Conservation (phyloP, 2,113 vertebrate genomes). For the Phodopus roborovskii region DNA sequence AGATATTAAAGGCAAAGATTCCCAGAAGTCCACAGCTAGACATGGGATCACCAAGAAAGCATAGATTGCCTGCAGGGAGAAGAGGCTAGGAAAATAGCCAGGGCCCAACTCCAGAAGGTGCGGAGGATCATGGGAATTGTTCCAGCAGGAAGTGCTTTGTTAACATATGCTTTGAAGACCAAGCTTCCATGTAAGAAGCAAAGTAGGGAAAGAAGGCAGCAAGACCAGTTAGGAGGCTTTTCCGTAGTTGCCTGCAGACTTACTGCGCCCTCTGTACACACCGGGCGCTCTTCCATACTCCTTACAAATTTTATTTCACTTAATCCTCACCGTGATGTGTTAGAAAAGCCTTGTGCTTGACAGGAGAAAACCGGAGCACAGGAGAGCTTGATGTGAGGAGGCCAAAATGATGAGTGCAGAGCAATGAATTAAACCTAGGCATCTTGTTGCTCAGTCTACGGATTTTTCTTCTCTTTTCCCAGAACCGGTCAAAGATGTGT, state of each 20-base stretch:
- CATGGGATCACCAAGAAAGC: not conserved
- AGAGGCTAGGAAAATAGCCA: not conserved
- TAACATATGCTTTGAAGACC: not conserved
- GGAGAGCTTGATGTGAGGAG: not conserved
- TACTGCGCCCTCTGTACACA: not conserved
- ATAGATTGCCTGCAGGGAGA: not conserved
- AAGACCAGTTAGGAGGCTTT: conserved; percentile 32
- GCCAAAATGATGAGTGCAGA: not conserved
- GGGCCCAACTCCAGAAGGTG: not conserved
- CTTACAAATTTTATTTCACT: conserved; percentile 12
- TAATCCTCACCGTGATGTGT: not conserved
- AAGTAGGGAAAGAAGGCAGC: not conserved
- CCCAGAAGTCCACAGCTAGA: not conserved
- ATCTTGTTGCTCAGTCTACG: not conserved
- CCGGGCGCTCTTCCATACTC: not conserved
- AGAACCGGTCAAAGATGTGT: not conserved
- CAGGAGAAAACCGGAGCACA: not conserved
- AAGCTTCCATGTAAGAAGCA: not conserved
- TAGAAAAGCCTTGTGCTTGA: not conserved
- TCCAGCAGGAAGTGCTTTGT: not conserved
- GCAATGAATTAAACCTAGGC: not conserved
- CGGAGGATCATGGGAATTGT: not conserved
- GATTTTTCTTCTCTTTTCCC: not conserved
- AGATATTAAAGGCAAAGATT: not conserved
- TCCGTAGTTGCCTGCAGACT: not conserved